Evolutionary conservation across 1,140 invertebrate genomes (phyloP).

Genomic region (Zaprionus lachaisei): DNA sequence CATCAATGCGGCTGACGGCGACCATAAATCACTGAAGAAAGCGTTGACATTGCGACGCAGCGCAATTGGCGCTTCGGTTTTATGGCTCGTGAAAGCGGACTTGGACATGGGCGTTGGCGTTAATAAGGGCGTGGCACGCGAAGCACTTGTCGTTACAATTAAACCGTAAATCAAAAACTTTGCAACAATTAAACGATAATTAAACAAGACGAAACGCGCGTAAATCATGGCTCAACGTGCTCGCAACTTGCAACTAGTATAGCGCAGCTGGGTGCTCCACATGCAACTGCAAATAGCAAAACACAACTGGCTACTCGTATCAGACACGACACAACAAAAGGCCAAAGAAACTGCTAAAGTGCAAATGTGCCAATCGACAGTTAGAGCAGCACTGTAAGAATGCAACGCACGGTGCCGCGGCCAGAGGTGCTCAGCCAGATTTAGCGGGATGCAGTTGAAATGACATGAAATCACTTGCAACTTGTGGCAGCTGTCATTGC

Average conservation of each 20-base stretch:
- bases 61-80: conserved; percentile 37
- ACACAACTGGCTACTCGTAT: conserved; percentile 15
- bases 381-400: conserved; percentile 41
- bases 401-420: background rate
- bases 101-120: background rate
- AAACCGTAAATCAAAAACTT: conserved; percentile 83
- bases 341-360: conserved; percentile 68
- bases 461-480: background rate
- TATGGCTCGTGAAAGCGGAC: conserved; percentile 24
- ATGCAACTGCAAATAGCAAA: conserved; percentile 44
- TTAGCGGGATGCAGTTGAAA: background rate
- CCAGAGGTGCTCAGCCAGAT: background rate
- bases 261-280: background rate
- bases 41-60: conserved; percentile 22
- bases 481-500: conserved; percentile 4
- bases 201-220: conserved; percentile 70
- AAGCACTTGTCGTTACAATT: conserved; percentile 72
- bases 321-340: background rate
- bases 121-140: conserved; percentile 37
- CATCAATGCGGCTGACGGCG: conserved; percentile 57
- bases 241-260: conserved; percentile 31
- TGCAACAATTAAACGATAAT: conserved; percentile 82
- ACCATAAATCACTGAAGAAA: conserved; percentile 61
- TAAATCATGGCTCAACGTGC: conserved; percentile 63
- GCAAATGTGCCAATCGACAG: conserved; percentile 79